Evolutionary conservation across 64 coral and sea anemone species (phyloP).

Genomic region (Porites australiensis): DNA sequence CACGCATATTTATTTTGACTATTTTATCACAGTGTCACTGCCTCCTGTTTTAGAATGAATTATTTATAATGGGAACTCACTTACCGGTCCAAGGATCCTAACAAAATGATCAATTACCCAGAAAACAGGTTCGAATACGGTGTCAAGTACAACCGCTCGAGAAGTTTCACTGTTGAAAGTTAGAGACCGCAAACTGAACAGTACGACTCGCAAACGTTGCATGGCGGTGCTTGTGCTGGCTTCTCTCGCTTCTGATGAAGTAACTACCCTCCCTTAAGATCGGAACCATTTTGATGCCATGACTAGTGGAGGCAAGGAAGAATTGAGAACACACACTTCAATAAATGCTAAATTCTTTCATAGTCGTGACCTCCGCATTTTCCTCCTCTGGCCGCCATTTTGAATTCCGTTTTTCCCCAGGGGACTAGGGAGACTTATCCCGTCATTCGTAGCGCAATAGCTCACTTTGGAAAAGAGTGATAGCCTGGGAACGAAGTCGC

Average conservation of each 20-base stretch:
- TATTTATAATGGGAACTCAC: not conserved
- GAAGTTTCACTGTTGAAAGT: constrained; percentile 79
- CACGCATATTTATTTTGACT: too few relatives aligned
- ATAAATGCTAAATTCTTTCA: not conserved
- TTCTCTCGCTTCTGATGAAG: not conserved
- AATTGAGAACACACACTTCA: not conserved
- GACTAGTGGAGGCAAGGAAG: not conserved
- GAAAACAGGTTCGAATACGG: constrained; percentile 90
- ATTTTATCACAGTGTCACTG: too few relatives aligned
- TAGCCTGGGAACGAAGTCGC: too few relatives aligned
- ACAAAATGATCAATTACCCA: constrained; percentile 91
- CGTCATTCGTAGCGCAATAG: not conserved
- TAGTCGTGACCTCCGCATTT: not conserved
- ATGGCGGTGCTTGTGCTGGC: not conserved
- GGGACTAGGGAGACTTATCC: constrained; percentile 29
- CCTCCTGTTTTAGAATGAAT: not conserved
- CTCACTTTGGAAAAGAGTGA: too few relatives aligned
- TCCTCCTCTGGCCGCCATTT: not conserved
- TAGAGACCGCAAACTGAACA: constrained; percentile 78
- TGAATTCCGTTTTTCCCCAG: not conserved
- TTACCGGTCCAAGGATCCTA: constrained; percentile 86
- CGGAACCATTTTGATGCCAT: constrained; percentile 3
- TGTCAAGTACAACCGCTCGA: constrained; percentile 74
- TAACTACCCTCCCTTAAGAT: not conserved
- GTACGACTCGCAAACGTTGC: constrained; percentile 38